Evolutionary conservation across 1,140 invertebrate genomes (phyloP).

Genomic region (Heliothis virescens): DNA sequence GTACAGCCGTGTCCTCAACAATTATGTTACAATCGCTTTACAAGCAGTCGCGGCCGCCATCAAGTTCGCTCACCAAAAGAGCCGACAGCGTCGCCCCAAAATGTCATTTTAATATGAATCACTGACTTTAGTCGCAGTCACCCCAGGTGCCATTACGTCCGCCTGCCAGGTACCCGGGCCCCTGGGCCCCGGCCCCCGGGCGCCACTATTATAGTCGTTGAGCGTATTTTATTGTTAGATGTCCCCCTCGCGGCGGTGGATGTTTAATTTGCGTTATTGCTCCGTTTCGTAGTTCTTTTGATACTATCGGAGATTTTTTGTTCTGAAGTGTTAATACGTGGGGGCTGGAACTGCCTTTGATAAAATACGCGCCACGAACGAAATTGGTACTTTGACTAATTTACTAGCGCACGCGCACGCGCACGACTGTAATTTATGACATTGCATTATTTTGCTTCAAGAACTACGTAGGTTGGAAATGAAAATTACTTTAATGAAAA

Average conservation of each 20-base stretch:
- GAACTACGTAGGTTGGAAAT: too few relatives aligned
- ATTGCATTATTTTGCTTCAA: too few relatives aligned
- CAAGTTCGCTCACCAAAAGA: background rate
- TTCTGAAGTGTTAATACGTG: background rate
- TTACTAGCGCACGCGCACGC: background rate
- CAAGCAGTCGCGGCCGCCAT: background rate
- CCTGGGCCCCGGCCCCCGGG: background rate
- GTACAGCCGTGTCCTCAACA: background rate
- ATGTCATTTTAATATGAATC: constrained; percentile 44
- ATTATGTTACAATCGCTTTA: constrained; percentile 1
- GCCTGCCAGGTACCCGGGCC: constrained; percentile 1
- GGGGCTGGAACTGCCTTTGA: background rate
- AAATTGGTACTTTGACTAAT: background rate
- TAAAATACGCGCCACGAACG: background rate
- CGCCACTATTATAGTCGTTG: constrained; percentile 40
- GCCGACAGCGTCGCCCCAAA: constrained; percentile 9
- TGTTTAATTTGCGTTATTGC: constrained; percentile 42
- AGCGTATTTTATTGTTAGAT: constrained; percentile 43
- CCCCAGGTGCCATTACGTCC: constrained; percentile 32
- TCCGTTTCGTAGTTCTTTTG: background rate
- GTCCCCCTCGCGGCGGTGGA: constrained; percentile 23
- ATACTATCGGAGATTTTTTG: constrained; percentile 14
- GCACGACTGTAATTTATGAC: background rate
- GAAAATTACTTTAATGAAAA: too few relatives aligned
- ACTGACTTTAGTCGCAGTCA: constrained; percentile 29